phyloP scores from a whole-genome alignment of 2,888 invertebrate genomes.

The Drosophila monieri region DNA sequence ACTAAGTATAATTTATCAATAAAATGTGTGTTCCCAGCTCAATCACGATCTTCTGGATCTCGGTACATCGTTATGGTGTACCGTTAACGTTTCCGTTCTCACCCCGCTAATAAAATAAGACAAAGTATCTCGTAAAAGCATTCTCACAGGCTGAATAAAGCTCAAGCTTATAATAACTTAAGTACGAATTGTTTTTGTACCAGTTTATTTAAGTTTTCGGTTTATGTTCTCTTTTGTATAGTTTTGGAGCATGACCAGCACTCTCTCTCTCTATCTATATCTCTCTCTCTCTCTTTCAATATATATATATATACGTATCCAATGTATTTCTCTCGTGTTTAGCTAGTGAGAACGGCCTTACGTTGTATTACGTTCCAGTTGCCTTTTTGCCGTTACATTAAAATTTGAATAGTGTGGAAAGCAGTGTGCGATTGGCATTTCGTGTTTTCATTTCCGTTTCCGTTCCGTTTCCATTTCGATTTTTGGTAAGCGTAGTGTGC shows the following conservation, averaged over 20 bases:
- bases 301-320: conserved; percentile 42
- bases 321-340: conserved; percentile 65
- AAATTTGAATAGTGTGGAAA: conserved; percentile 54
- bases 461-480: conserved; percentile 29
- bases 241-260: conserved; percentile 74
- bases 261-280: conserved; percentile 50
- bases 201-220: conserved; percentile 44
- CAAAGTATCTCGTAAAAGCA: conserved; percentile 44
- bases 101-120: conserved; percentile 38
- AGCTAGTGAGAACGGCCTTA: conserved; percentile 68
- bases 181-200: conserved; percentile 34
- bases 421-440: conserved; percentile 71
- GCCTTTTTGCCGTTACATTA: conserved; percentile 25
- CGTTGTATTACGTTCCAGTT: conserved; percentile 46
- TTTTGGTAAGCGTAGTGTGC: conserved; percentile 75
- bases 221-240: conserved; percentile 67
- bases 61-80: conserved; percentile 12
- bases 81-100: conserved; percentile 37
- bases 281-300: conserved; percentile 43
- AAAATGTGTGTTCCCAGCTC: conserved; percentile 45
- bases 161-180: conserved; percentile 41
- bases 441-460: conserved; percentile 33
- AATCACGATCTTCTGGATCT: conserved; percentile 37
- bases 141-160: conserved; percentile 39
- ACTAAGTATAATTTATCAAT: conserved; percentile 7